Conservation (phyloP, 2,113 vertebrate species). For the Diglossa brunneiventris region DNA sequence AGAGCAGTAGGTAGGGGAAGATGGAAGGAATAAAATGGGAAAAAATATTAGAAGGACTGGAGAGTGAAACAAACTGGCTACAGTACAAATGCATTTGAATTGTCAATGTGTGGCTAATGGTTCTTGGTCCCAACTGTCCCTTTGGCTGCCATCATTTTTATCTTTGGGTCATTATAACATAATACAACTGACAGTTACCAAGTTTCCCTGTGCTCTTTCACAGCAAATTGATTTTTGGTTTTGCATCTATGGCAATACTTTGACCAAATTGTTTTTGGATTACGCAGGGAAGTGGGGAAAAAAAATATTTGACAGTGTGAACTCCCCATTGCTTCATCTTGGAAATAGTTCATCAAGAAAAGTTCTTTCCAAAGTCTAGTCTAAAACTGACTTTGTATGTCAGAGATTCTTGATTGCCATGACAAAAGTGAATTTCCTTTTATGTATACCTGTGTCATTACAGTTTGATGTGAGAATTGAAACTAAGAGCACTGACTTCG, state of each 20-base stretch:
- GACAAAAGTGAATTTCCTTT: neutral
- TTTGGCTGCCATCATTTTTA: slow-evolving; percentile 10
- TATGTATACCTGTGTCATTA: neutral
- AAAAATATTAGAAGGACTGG: neutral
- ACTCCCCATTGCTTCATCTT: neutral
- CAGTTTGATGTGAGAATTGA: neutral
- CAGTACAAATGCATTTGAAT: neutral
- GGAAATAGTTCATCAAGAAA: neutral
- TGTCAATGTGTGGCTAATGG: neutral
- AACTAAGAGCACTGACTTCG: neutral
- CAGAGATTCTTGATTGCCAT: neutral
- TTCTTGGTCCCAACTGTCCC: neutral
- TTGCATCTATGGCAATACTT: neutral
- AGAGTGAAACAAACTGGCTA: neutral
- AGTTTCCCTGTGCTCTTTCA: neutral
- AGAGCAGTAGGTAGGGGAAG: neutral
- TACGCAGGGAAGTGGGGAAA: neutral
- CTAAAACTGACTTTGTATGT: neutral
- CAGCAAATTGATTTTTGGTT: neutral
- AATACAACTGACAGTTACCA: neutral
- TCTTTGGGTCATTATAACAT: slow-evolving; percentile 3
- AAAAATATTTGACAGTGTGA: neutral
- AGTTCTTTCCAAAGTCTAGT: neutral
- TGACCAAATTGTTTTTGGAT: neutral
- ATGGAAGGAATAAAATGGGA: neutral